phyloP scores from a whole-genome alignment of 2,888 invertebrate genomes.

The Mythimna loreyi region DNA sequence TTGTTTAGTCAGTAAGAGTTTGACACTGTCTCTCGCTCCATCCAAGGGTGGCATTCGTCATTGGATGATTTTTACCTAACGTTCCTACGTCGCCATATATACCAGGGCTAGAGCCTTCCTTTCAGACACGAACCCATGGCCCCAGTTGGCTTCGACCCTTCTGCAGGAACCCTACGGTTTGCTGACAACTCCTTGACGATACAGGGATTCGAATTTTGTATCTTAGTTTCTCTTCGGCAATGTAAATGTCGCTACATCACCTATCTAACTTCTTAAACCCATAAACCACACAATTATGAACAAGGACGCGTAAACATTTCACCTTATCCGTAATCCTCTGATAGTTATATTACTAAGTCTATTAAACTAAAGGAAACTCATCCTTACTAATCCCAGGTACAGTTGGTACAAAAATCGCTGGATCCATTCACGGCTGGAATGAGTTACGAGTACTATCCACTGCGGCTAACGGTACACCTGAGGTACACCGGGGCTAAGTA shows the following conservation, averaged over 20 bases:
- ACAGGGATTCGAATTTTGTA: background rate
- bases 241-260: background rate
- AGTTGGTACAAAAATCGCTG: conserved; percentile 74
- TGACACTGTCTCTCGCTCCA: too few species aligned
- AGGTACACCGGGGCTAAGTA: conserved; percentile 45
- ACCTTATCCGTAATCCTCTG: conserved; percentile 26
- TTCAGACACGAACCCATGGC: too few species aligned
- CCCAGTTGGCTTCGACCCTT: too few species aligned
- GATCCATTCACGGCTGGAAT: conserved; percentile 75
- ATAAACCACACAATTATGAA: conserved; percentile 12
- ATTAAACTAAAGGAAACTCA: conserved; percentile 62
- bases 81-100: too few species aligned
- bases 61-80: too few species aligned
- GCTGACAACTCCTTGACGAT: too few species aligned
- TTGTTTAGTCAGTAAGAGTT: too few species aligned
- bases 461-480: conserved; percentile 50
- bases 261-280: background rate
- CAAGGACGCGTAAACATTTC: background rate
- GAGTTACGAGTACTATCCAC: conserved; percentile 64
- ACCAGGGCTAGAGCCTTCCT: too few species aligned
- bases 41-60: too few species aligned
- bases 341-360: conserved; percentile 48
- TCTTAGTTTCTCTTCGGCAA: too few species aligned
- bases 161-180: too few species aligned
- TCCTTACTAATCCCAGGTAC: conserved; percentile 63